Evolutionary conservation across 2,888 invertebrate species (phyloP).

Genomic region (Lingula anatina): DNA sequence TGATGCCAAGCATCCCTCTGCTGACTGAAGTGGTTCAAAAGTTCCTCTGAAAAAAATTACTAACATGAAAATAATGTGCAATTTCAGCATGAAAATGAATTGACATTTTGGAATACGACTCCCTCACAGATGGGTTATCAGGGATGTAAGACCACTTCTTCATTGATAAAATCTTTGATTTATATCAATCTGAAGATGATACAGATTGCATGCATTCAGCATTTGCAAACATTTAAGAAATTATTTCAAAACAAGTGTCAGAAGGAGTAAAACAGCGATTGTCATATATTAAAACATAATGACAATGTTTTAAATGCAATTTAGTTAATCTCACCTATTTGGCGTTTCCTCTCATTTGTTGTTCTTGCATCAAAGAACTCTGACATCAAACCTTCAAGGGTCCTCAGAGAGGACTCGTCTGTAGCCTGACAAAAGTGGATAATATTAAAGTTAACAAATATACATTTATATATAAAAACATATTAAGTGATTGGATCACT

Average conservation of each 20-base stretch:
- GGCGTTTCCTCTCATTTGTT: conserved; percentile 71
- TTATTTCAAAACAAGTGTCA: neutral
- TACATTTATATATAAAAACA: too few relatives aligned
- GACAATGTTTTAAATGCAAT: neutral
- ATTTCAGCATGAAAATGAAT: too few relatives aligned
- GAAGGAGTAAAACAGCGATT: too few relatives aligned
- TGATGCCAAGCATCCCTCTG: conserved; percentile 75
- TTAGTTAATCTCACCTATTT: conserved; percentile 50
- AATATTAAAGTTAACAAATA: too few relatives aligned
- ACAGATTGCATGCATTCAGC: too few relatives aligned
- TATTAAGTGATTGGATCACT: too few relatives aligned
- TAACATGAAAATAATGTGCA: too few relatives aligned
- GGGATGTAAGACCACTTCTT: too few relatives aligned
- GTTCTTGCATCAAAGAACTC: conserved; percentile 75
- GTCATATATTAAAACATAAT: neutral
- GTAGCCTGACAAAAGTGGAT: conserved; percentile 35
- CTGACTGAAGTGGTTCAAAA: conserved; percentile 70
- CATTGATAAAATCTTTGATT: too few relatives aligned
- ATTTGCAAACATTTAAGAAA: neutral
- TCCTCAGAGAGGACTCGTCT: conserved; percentile 36
- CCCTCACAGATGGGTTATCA: too few relatives aligned
- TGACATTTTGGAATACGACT: too few relatives aligned
- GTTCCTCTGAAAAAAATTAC: conserved; percentile 63
- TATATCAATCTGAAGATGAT: too few relatives aligned
- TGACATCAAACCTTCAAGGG: conserved; percentile 69